Percentiles rank a stretch among this genome's conserved stretches.
phyloP scores from a whole-genome alignment of 2,113 vertebrate species.

The Misgurnus anguillicaudatus region DNA sequence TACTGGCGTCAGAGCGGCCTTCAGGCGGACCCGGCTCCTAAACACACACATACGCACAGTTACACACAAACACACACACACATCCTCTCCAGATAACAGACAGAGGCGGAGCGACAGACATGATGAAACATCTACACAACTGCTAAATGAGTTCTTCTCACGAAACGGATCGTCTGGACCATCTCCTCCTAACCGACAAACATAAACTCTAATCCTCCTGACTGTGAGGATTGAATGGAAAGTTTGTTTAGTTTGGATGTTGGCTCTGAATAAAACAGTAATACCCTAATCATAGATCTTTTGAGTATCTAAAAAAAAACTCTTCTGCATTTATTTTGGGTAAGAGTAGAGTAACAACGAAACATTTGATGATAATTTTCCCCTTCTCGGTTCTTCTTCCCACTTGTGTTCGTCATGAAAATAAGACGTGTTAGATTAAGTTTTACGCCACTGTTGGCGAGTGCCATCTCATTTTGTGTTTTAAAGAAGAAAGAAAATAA shows the following conservation, averaged over 20 bases:
- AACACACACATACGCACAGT: slow-evolving; percentile 3
- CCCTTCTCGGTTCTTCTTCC: too few relatives aligned
- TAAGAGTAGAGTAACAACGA: too few relatives aligned
- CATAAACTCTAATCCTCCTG: background rate
- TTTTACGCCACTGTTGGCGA: too few relatives aligned
- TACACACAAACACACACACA: background rate
- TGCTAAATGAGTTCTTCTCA: slow-evolving; percentile 35
- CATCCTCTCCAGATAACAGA: slow-evolving; percentile 38
- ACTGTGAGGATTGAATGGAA: slow-evolving; percentile 15
- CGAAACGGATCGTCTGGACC: slow-evolving; percentile 1
- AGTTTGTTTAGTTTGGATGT: slow-evolving; percentile 21
- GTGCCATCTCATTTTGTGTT: too few relatives aligned
- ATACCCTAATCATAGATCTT: background rate
- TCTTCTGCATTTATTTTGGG: too few relatives aligned
- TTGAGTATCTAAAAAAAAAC: background rate
- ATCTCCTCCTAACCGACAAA: background rate
- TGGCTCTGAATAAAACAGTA: background rate
- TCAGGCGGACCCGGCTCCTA: background rate
- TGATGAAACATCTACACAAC: slow-evolving; percentile 50
- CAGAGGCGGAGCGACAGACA: background rate
- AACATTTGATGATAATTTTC: too few relatives aligned
- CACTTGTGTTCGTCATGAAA: too few relatives aligned
- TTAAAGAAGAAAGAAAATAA: too few relatives aligned
- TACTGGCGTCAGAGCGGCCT: background rate
- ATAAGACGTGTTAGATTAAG: too few relatives aligned